Percentiles rank a stretch among this genome's conserved stretches.
phyloP scores from a whole-genome alignment of 2,888 invertebrate species.

The Tricholauxania praeusta region DNA sequence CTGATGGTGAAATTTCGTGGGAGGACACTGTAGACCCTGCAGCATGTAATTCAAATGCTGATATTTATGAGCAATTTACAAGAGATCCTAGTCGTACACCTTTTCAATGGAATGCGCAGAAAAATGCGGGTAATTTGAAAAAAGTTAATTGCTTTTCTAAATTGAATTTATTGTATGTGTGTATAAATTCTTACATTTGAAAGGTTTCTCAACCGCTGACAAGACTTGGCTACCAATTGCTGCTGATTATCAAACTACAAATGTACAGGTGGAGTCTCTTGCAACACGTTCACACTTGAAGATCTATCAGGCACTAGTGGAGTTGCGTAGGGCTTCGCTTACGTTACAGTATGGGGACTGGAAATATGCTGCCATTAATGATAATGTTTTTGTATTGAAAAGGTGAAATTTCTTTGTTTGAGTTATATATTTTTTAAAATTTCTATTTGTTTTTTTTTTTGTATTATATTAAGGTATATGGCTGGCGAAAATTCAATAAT shows the following conservation, averaged over 20 bases:
- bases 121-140: slow-evolving; percentile 54
- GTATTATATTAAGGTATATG: slow-evolving; percentile 32
- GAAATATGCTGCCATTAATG: slow-evolving; percentile 56
- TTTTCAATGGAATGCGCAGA: slow-evolving; percentile 71
- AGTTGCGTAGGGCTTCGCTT: slow-evolving; percentile 60
- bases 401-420: slow-evolving; percentile 50
- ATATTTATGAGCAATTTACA: slow-evolving; percentile 70
- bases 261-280: slow-evolving; percentile 70
- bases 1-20: slow-evolving; percentile 70
- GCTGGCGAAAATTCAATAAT: slow-evolving; percentile 49
- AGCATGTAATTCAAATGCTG: slow-evolving; percentile 69
- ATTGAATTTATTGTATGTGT: not conserved
- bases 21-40: slow-evolving; percentile 70
- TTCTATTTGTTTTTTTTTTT: not conserved
- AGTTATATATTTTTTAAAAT: not conserved
- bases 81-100: slow-evolving; percentile 75
- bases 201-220: slow-evolving; percentile 63
- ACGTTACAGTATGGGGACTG: slow-evolving; percentile 55
- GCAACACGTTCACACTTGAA: slow-evolving; percentile 71
- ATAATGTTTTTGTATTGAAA: slow-evolving; percentile 57
- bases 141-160: not conserved
- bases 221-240: slow-evolving; percentile 68
- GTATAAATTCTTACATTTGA: not conserved
- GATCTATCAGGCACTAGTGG: slow-evolving; percentile 72
- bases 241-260: slow-evolving; percentile 71